Evolutionary conservation across 64 coral and sea anemone genomes (phyloP).

Genomic region (Astreopora myriophthalma): DNA sequence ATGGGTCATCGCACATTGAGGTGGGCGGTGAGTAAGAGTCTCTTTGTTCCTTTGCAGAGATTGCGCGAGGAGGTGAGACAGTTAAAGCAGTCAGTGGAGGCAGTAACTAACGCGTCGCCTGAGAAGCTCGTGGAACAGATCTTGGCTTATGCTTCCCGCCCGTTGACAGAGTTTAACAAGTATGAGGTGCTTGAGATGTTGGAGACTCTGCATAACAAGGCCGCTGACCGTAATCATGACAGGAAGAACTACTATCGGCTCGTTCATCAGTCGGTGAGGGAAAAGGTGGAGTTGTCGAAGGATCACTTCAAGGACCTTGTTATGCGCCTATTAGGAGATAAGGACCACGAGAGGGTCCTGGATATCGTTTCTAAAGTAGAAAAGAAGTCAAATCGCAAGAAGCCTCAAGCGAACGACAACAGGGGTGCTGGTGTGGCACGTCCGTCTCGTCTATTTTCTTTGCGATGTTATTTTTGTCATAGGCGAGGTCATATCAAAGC

Average conservation of each 20-base stretch:
- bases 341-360: constrained; percentile 25
- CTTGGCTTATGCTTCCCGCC: no score
- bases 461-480: constrained; percentile 9
- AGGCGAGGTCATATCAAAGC: not conserved
- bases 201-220: not conserved
- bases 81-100: not conserved
- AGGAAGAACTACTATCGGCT: constrained; percentile 12
- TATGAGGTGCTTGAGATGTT: constrained; percentile 16
- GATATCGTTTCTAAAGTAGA: not conserved
- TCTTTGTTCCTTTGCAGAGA: not conserved
- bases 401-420: not conserved
- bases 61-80: constrained; percentile 8
- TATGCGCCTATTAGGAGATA: constrained; percentile 3
- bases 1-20: not conserved
- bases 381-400: constrained; percentile 3
- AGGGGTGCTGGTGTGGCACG: constrained; percentile 9
- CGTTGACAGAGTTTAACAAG: not conserved
- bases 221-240: not conserved
- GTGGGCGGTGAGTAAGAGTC: not conserved
- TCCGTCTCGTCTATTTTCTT: not conserved
- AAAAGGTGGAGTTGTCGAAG: not conserved
- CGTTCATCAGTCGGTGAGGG: constrained; percentile 16
- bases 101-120: not conserved
- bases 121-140: no score
- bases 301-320: constrained; percentile 27